These are phyloP conservation scores for Creontiades dilutus DNA, from an alignment of 2,888 invertebrate species.

Conservation along the genomic window DNA sequence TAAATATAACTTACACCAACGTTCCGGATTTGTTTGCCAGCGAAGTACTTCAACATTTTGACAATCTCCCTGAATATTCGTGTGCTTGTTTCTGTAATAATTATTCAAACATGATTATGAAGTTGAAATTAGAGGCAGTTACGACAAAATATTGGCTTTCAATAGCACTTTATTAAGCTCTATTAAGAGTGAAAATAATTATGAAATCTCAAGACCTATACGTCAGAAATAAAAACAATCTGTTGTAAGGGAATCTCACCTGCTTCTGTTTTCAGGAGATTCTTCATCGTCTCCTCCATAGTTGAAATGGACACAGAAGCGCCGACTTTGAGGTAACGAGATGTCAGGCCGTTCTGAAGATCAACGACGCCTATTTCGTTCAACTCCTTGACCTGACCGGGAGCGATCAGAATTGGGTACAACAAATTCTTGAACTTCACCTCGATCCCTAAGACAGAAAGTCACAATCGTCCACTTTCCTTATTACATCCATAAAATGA, in stretches of 20 bases:
- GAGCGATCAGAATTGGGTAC: constrained; percentile 89
- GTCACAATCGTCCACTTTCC: neutral
- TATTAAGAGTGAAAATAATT: no score
- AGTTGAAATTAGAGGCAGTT: no score
- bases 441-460: constrained; percentile 84
- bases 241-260: no score
- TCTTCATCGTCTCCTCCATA: constrained; percentile 84
- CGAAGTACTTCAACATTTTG: constrained; percentile 96
- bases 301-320: constrained; percentile 89
- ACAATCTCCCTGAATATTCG: constrained; percentile 85
- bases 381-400: constrained; percentile 85
- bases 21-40: constrained; percentile 96
- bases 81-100: constrained; percentile 79
- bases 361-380: constrained; percentile 80
- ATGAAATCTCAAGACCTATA: no score
- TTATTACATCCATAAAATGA: neutral
- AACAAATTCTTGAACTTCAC: constrained; percentile 90
- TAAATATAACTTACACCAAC: constrained; percentile 83
- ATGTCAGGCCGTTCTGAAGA: constrained; percentile 77
- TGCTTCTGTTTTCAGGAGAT: constrained; percentile 77
- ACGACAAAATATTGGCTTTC: no score
- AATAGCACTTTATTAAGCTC: no score
- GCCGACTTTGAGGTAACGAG: constrained; percentile 85
- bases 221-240: no score
- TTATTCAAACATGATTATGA: neutral